Conservation (phyloP, 2,113 vertebrate genomes). For the Labeo rohita region DNA sequence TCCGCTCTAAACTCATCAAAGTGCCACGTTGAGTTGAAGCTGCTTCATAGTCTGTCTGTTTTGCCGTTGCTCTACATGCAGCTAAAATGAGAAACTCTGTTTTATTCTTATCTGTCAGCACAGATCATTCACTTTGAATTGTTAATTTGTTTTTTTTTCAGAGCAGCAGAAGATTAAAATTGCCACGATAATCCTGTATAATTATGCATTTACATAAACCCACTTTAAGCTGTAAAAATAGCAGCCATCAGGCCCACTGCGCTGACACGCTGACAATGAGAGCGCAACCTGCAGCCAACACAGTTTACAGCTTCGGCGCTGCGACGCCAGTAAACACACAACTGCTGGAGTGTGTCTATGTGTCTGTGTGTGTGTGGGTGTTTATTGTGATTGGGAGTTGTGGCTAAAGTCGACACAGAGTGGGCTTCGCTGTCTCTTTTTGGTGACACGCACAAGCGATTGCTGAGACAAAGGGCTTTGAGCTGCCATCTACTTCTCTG, state of each 20-base stretch:
- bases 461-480: neutral
- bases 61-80: neutral
- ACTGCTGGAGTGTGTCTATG: constrained; percentile 16
- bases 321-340: constrained; percentile 23
- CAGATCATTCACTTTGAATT: constrained; percentile 42
- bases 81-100: constrained; percentile 16
- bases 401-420: neutral
- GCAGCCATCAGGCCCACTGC: constrained; percentile 31
- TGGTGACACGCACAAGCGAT: neutral
- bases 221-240: constrained; percentile 61
- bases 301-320: constrained; percentile 5
- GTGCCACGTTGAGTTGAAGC: neutral
- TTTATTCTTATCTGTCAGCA: constrained; percentile 17
- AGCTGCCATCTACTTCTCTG: constrained; percentile 1
- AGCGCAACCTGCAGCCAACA: constrained; percentile 40
- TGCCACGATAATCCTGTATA: constrained; percentile 57
- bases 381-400: constrained; percentile 5
- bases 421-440: constrained; percentile 21
- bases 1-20: neutral
- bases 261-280: constrained; percentile 32
- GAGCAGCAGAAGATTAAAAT: constrained; percentile 45
- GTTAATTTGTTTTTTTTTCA: constrained; percentile 30
- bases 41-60: neutral
- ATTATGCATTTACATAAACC: constrained; percentile 62
- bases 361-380: neutral